A percentile compares a stretch with the other conserved stretches of the same genome.
These are phyloP conservation scores for Pentalonia nigronervosa DNA, from an alignment of 1,140 invertebrate genomes.

Conservation along the genomic window DNA sequence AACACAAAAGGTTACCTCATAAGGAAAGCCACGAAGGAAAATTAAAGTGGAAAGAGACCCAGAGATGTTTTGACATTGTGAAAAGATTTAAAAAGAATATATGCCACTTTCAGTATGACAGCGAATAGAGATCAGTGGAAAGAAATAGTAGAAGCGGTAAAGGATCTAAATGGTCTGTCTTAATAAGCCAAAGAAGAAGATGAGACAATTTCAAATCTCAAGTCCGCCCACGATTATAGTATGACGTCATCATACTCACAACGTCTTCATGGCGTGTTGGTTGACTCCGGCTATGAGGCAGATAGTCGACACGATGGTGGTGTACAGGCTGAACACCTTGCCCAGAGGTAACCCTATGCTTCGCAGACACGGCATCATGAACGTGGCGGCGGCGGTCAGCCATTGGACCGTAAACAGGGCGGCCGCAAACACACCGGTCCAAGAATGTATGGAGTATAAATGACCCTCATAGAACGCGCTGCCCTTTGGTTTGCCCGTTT, in stretches of 20 bases:
- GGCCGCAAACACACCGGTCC: neutral
- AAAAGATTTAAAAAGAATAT: no score
- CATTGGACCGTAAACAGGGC: slow-evolving; percentile 29
- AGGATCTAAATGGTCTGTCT: no score
- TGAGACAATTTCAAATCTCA: neutral
- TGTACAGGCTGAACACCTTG: slow-evolving; percentile 39
- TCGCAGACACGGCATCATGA: slow-evolving; percentile 34
- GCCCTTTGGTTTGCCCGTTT: neutral
- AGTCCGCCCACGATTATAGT: neutral
- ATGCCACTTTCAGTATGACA: no score
- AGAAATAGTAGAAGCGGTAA: no score
- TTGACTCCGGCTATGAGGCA: neutral
- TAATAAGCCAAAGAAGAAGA: neutral
- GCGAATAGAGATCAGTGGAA: no score
- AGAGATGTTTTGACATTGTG: no score
- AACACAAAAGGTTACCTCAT: neutral
- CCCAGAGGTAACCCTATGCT: slow-evolving; percentile 5
- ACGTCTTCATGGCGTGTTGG: neutral
- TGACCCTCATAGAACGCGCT: neutral
- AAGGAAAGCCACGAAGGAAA: neutral
- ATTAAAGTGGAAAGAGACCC: no score
- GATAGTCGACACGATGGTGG: neutral
- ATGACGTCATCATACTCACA: neutral
- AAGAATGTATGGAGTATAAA: slow-evolving; percentile 18
- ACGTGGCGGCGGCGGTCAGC: neutral